phyloP scores from a whole-genome alignment of 2,797 vertebrate genomes.

The Pantherophis vulpinus region DNA sequence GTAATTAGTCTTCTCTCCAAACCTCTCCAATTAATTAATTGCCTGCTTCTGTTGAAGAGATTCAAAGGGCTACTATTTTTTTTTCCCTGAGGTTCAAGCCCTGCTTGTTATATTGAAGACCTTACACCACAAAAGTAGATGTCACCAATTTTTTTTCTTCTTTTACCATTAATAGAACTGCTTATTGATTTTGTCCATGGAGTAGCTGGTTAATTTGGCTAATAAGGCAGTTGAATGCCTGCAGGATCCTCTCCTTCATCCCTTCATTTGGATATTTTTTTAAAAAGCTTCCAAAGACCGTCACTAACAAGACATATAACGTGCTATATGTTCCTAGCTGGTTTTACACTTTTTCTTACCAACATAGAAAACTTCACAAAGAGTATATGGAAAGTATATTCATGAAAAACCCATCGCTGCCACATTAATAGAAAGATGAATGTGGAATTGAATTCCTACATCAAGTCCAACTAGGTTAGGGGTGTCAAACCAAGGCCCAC shows the following conservation, averaged over 20 bases:
- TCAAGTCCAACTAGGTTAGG: background rate
- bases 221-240: background rate
- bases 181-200: background rate
- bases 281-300: background rate
- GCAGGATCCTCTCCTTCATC: background rate
- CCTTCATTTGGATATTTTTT: background rate
- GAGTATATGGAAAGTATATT: too few relatives aligned
- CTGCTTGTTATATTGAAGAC: constrained; percentile 16
- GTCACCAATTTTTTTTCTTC: background rate
- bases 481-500: too few relatives aligned
- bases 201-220: constrained; percentile 9
- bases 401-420: background rate
- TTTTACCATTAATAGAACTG: background rate
- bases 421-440: too few relatives aligned
- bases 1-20: constrained; percentile 21
- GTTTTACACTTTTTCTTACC: background rate
- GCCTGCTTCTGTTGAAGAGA: background rate
- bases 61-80: background rate
- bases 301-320: background rate
- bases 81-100: constrained; percentile 8
- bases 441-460: background rate
- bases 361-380: background rate
- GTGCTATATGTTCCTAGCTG: background rate
- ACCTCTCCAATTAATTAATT: constrained; percentile 18
- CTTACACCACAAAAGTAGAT: background rate